Percentiles rank a stretch among this genome's conserved stretches.
Evolutionary conservation across 2,113 vertebrate species (phyloP).

Genomic region (Hypomesus transpacificus): DNA sequence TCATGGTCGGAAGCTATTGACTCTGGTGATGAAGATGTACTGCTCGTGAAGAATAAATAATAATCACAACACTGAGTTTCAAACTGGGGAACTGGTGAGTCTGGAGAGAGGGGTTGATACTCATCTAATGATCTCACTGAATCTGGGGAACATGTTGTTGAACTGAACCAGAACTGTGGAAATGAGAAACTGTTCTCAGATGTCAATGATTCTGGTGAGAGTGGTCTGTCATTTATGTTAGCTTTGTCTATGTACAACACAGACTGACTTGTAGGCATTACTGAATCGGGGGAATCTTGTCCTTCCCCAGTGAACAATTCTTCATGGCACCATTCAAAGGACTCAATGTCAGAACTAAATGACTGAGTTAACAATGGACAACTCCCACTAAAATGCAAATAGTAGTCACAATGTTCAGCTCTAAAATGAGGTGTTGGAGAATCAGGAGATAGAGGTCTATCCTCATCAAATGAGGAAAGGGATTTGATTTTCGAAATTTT

Average conservation of each 20-base stretch:
- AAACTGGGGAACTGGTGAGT: constrained; percentile 8
- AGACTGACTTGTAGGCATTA: not conserved
- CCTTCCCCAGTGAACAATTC: constrained; percentile 6
- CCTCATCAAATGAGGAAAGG: not conserved
- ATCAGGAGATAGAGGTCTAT: not conserved
- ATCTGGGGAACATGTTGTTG: not conserved
- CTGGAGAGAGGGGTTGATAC: not conserved
- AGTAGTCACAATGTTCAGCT: not conserved
- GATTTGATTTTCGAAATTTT: not conserved
- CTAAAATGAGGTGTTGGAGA: not conserved
- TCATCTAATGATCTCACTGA: not conserved
- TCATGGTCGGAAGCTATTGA: not conserved
- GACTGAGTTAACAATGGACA: not conserved
- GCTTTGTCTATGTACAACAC: not conserved
- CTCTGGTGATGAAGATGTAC: not conserved
- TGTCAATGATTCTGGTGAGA: constrained; percentile 13
- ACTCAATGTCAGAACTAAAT: not conserved
- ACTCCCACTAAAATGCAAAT: not conserved
- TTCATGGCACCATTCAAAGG: not conserved
- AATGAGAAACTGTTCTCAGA: not conserved
- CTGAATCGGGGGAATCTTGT: constrained; percentile 14
- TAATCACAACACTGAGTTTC: constrained; percentile 3
- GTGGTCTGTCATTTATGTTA: not conserved
- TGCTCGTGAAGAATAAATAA: not conserved
- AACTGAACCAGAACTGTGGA: too few relatives aligned